These are phyloP conservation scores for Girardinichthys multiradiatus DNA, from an alignment of 2,113 vertebrate genomes.

Conservation along the genomic window DNA sequence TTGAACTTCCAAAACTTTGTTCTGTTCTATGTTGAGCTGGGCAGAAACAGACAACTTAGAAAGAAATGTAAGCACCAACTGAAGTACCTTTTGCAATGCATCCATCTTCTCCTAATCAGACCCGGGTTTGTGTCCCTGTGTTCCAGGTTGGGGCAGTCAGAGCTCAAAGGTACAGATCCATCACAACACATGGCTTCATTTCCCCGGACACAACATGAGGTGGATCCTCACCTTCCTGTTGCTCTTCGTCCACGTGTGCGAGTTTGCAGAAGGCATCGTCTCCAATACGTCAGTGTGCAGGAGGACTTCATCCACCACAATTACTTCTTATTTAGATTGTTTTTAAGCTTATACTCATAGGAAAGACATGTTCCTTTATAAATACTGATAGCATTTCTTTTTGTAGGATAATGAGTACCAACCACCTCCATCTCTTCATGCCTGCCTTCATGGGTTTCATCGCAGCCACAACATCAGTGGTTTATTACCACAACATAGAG, in stretches of 20 bases:
- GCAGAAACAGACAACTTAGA: too few species aligned
- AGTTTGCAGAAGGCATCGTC: constrained; percentile 96
- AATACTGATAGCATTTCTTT: too few species aligned
- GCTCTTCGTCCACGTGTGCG: constrained; percentile 95
- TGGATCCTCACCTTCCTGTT: constrained; percentile 97
- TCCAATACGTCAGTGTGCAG: constrained; percentile 86
- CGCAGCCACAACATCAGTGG: constrained; percentile 93
- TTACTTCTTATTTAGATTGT: too few species aligned
- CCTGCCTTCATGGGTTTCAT: constrained; percentile 97
- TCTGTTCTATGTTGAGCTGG: too few species aligned
- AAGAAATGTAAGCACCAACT: too few species aligned
- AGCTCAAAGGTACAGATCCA: constrained; percentile 99
- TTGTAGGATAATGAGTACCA: constrained; percentile 81
- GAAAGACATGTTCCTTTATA: too few species aligned
- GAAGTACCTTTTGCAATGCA: too few species aligned
- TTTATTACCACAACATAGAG: constrained; percentile 99
- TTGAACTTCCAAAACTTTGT: too few species aligned
- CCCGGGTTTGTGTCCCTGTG: not conserved
- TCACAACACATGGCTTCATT: constrained; percentile 98
- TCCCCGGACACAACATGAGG: constrained; percentile 94
- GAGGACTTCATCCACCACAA: not conserved
- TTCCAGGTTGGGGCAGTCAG: constrained; percentile 95
- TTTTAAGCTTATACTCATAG: too few species aligned
- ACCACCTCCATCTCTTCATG: constrained; percentile 93
- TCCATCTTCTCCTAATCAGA: too few species aligned